Evolutionary conservation across 1,140 invertebrate genomes (phyloP), one percentile per base, ranked within the genome.

Genomic region (Halictus rubicundus): DNA sequence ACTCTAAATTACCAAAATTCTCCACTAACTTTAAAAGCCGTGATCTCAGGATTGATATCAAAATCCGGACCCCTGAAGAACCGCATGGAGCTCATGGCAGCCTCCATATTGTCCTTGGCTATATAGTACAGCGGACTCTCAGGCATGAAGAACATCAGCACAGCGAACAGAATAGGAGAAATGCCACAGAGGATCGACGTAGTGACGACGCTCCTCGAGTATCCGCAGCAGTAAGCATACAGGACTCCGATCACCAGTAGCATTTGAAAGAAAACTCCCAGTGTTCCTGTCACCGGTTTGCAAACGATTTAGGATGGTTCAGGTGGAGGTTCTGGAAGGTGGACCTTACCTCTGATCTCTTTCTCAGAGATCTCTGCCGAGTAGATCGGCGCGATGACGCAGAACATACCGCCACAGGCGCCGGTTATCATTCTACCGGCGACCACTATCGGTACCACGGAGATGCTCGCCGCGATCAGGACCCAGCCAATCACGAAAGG

Each of bases 201-300:
- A 77, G 39, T 78, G 19, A 81, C 32, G 4, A 88, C 52, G 46
- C 78, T 61, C n/a, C 54, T 69, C 32, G 80, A 81, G 68, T 84
- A 91, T 37, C 94, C 94, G 39, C 92, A 75, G 32, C 88, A 87
- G 84, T 94, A 95, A 5, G 92, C 92, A 46, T 89, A 88, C 7
- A 94, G 84, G 65, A 94, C 94, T 16, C 94, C 94, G 54, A 93
- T 83, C 10, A 92, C 93, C 25, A 94, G 91, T 7, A 92, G 86
- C n/a, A 95, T 84, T 81, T 94, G 94, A 59, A 94, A 93, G 60
- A 93, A 92, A 5, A 93, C 92, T 8, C 94, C 94, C 61, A 95
- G 85, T n/a, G 91, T 84, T 21, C 88, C 87, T 89, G 52, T 42
- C 2, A 52, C 0, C 49, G 19, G n/a, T n/a, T 9, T 21, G 6